These are phyloP conservation scores for Choloepus hoffmanni DNA, from an alignment of 2,113 vertebrate species.

Conservation along the genomic window DNA sequence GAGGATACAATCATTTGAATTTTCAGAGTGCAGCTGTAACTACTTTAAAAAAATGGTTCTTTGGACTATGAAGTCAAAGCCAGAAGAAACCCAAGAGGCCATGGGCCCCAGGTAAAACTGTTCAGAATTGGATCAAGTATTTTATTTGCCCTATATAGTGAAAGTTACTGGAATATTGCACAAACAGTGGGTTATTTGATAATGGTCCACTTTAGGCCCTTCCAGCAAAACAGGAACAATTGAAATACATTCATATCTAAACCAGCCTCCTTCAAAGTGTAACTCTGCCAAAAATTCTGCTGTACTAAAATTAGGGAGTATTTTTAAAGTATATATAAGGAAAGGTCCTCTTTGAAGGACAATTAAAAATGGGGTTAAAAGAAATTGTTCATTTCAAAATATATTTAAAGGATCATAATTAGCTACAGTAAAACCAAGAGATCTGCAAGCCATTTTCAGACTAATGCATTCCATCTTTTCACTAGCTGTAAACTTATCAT, in stretches of 20 bases:
- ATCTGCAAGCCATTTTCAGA: slow-evolving; percentile 76
- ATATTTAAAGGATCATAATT: slow-evolving; percentile 79
- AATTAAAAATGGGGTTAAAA: slow-evolving; percentile 74
- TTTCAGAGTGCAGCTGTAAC: slow-evolving; percentile 56
- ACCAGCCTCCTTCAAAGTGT: slow-evolving; percentile 61
- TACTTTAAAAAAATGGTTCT: neutral
- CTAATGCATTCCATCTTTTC: slow-evolving; percentile 83
- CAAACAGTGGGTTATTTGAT: slow-evolving; percentile 72
- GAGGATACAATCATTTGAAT: slow-evolving; percentile 11
- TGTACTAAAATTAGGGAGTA: slow-evolving; percentile 69
- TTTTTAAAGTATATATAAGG: slow-evolving; percentile 82
- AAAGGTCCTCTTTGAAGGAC: slow-evolving; percentile 79
- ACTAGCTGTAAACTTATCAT: slow-evolving; percentile 86
- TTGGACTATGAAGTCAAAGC: slow-evolving; percentile 60
- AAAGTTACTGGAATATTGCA: slow-evolving; percentile 79
- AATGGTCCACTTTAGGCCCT: slow-evolving; percentile 56
- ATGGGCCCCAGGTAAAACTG: slow-evolving; percentile 61
- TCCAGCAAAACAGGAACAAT: slow-evolving; percentile 71
- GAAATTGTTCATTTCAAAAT: slow-evolving; percentile 79
- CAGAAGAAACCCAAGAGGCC: slow-evolving; percentile 73
- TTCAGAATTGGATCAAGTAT: slow-evolving; percentile 79
- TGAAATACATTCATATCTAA: slow-evolving; percentile 74
- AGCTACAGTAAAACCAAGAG: slow-evolving; percentile 76
- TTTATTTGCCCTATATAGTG: slow-evolving; percentile 58
- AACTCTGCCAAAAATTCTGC: slow-evolving; percentile 63